These are phyloP conservation scores for Caenorhabditis sp. DNA, from an alignment of 2,888 invertebrate genomes.

Conservation along the genomic window DNA sequence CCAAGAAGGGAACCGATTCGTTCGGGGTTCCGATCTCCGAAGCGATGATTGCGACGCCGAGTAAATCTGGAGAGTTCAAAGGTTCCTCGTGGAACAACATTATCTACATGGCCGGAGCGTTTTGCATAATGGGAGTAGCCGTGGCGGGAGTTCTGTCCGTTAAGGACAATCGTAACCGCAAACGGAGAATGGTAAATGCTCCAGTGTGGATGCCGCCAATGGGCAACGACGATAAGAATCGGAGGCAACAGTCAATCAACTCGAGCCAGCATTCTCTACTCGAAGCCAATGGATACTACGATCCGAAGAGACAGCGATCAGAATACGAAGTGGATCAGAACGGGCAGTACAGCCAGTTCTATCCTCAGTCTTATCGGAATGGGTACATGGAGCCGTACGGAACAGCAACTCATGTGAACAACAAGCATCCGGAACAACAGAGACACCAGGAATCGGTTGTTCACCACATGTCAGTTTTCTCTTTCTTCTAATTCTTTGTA, in stretches of 20 bases:
- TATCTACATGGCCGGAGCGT: background rate
- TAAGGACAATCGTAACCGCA: conserved; percentile 39
- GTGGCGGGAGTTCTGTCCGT: conserved; percentile 15
- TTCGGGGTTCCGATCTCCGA: conserved; percentile 56
- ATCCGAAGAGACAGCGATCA: conserved; percentile 4
- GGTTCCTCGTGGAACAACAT: background rate
- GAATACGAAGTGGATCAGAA: background rate
- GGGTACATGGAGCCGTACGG: background rate
- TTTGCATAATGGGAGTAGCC: background rate
- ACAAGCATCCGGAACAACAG: too few species aligned
- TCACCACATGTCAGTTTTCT: too few species aligned
- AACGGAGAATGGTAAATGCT: conserved; percentile 55
- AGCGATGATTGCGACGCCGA: conserved; percentile 38
- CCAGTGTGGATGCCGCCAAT: conserved; percentile 60
- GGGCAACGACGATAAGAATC: conserved; percentile 19
- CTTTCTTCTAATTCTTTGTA: too few species aligned
- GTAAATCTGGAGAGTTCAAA: background rate
- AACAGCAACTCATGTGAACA: too few species aligned
- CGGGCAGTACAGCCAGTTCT: background rate
- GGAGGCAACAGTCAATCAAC: conserved; percentile 6
- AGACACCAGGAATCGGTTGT: too few species aligned
- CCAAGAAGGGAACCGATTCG: conserved; percentile 60
- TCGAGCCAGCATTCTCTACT: conserved; percentile 42
- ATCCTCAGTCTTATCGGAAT: conserved; percentile 6
- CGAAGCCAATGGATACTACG: conserved; percentile 1